Conservation (phyloP, 2,797 vertebrate species). For the Manis crassicaudata region DNA sequence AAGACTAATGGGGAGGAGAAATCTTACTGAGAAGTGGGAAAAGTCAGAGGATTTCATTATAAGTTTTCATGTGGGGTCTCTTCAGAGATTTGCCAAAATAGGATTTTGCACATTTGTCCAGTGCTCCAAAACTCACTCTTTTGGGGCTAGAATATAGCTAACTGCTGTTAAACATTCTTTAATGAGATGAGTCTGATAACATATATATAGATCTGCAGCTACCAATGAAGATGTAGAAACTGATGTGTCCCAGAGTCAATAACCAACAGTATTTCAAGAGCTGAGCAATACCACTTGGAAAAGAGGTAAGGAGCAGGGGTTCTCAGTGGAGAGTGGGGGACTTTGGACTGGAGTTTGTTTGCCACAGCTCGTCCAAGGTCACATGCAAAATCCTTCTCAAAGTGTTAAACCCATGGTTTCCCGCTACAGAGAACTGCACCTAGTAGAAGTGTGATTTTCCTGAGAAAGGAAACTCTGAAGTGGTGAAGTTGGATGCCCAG, state of each 20-base stretch:
- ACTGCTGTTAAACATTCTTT: conserved; percentile 1
- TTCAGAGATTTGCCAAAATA: conserved; percentile 13
- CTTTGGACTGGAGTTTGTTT: not conserved
- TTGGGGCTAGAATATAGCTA: not conserved
- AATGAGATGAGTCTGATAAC: not conserved
- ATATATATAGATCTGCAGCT: not conserved
- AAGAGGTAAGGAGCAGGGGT: not conserved
- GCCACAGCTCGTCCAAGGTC: conserved; percentile 33
- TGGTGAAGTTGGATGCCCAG: not conserved
- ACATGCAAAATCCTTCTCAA: not conserved
- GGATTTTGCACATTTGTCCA: not conserved
- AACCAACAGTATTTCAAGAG: not conserved
- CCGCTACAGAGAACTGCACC: not conserved
- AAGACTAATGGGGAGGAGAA: not conserved
- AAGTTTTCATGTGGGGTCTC: conserved; percentile 11
- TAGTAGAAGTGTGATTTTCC: conserved; percentile 46
- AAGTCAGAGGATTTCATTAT: not conserved
- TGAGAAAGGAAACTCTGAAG: conserved; percentile 49
- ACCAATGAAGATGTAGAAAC: not conserved
- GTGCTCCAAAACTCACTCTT: not conserved
- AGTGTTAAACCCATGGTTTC: not conserved
- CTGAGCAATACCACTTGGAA: not conserved
- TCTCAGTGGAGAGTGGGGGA: accelerated
- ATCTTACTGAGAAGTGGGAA: not conserved
- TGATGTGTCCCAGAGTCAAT: not conserved